Evolutionary conservation across 1,140 invertebrate species (phyloP).

Genomic region (Linepithema humile): DNA sequence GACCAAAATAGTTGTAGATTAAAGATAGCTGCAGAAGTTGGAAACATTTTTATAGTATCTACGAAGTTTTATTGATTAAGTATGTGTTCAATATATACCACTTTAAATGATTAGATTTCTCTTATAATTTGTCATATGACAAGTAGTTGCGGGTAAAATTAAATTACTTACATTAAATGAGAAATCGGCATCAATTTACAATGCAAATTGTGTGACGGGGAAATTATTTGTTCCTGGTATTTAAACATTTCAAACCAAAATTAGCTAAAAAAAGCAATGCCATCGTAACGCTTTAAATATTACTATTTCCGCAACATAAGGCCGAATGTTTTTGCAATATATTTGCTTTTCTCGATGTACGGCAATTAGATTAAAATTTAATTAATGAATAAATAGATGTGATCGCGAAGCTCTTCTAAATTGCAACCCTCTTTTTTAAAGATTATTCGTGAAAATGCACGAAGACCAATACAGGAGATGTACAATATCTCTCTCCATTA

Average conservation of each 20-base stretch:
- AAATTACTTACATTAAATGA: background rate
- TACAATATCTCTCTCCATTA: background rate
- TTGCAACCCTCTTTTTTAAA: background rate
- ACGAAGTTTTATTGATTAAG: background rate
- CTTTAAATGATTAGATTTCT: constrained; percentile 3
- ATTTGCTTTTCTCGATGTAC: background rate
- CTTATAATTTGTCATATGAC: background rate
- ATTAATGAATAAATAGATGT: background rate
- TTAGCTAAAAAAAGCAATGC: no score
- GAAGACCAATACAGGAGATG: background rate
- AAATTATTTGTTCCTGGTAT: background rate
- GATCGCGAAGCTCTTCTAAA: background rate
- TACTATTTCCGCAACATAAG: background rate
- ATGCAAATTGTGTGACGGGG: background rate
- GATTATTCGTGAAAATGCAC: background rate
- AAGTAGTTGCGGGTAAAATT: background rate
- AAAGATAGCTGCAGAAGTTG: background rate
- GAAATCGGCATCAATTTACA: background rate
- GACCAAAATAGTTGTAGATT: background rate
- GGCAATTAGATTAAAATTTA: no score
- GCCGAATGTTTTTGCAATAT: background rate
- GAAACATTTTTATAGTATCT: background rate
- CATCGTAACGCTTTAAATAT: background rate
- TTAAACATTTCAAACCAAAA: background rate
- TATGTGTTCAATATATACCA: background rate